These are phyloP conservation scores for Sebastes oblongus DNA, from an alignment of 2,797 vertebrate species.

Conservation along the genomic window DNA sequence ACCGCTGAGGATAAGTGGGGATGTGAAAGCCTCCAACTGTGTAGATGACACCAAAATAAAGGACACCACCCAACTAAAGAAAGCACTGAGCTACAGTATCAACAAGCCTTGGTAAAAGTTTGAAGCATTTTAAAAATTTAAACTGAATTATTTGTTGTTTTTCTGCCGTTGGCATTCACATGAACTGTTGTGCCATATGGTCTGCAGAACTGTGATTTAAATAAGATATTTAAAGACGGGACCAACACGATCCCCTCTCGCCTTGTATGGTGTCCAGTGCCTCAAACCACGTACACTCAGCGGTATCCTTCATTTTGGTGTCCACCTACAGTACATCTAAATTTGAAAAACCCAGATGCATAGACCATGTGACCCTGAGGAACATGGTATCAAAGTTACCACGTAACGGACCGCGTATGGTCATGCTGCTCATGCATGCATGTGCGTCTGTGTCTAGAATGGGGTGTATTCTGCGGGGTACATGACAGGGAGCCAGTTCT, in stretches of 20 bases:
- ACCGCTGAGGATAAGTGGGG: not conserved
- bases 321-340: not conserved
- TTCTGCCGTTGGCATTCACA: not conserved
- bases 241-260: not conserved
- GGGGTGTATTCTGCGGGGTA: constrained; percentile 94
- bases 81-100: not conserved
- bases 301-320: constrained; percentile 31
- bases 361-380: constrained; percentile 68
- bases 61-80: not conserved
- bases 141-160: not conserved
- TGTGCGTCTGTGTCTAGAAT: constrained; percentile 81
- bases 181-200: not conserved
- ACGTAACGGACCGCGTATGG: constrained; percentile 28
- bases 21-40: constrained; percentile 19
- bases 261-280: not conserved
- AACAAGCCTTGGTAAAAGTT: not conserved
- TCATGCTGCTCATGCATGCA: constrained; percentile 38
- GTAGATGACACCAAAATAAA: constrained; percentile 44
- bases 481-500: constrained; percentile 97
- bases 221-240: constrained; percentile 1
- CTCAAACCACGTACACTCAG: not conserved
- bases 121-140: not conserved
- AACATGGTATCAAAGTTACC: constrained; percentile 31
- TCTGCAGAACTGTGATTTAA: not conserved
- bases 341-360: constrained; percentile 45